phyloP scores from a whole-genome alignment of 2,888 invertebrate species.

The Drosophila pseudotakahashii region DNA sequence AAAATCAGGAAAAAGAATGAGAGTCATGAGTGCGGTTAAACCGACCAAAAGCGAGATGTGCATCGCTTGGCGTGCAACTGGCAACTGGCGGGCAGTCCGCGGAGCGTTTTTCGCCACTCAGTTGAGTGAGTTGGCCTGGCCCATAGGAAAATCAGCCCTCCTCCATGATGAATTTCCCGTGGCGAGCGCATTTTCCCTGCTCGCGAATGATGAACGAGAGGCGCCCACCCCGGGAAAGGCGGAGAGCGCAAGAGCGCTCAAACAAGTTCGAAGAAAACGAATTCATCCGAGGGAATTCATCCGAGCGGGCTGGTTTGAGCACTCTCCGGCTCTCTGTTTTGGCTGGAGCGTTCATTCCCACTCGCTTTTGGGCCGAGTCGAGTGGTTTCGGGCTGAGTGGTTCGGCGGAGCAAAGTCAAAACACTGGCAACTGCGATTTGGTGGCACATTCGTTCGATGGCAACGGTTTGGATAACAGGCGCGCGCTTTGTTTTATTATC shows the following conservation, averaged over 20 bases:
- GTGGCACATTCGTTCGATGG: slow-evolving; percentile 85
- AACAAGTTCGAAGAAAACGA: slow-evolving; percentile 60
- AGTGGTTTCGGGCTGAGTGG: slow-evolving; percentile 58
- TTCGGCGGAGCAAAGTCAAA: slow-evolving; percentile 79
- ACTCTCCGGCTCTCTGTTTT: slow-evolving; percentile 15
- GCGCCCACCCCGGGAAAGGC: slow-evolving; percentile 40
- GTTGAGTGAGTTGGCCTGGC: slow-evolving; percentile 72
- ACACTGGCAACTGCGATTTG: slow-evolving; percentile 84
- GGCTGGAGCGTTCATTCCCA: slow-evolving; percentile 1
- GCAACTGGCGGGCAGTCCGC: slow-evolving; percentile 34
- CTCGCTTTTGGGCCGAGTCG: slow-evolving; percentile 22
- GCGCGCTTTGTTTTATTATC: slow-evolving; percentile 85
- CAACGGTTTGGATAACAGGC: slow-evolving; percentile 85
- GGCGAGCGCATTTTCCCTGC: slow-evolving; percentile 61
- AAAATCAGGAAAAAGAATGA: slow-evolving; percentile 17
- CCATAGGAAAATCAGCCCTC: slow-evolving; percentile 82
- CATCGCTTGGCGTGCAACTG: slow-evolving; percentile 54
- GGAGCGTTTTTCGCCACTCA: slow-evolving; percentile 40
- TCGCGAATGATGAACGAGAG: slow-evolving; percentile 61
- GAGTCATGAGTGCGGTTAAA: neutral
- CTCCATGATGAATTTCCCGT: slow-evolving; percentile 81
- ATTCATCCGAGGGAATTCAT: slow-evolving; percentile 10
- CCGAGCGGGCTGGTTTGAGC: slow-evolving; percentile 7
- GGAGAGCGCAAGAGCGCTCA: slow-evolving; percentile 34
- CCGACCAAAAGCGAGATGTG: slow-evolving; percentile 23